Percentiles rank a stretch among this genome's conserved stretches.
phyloP scores from a whole-genome alignment of 2,113 vertebrate genomes.

The Marmota monax region DNA sequence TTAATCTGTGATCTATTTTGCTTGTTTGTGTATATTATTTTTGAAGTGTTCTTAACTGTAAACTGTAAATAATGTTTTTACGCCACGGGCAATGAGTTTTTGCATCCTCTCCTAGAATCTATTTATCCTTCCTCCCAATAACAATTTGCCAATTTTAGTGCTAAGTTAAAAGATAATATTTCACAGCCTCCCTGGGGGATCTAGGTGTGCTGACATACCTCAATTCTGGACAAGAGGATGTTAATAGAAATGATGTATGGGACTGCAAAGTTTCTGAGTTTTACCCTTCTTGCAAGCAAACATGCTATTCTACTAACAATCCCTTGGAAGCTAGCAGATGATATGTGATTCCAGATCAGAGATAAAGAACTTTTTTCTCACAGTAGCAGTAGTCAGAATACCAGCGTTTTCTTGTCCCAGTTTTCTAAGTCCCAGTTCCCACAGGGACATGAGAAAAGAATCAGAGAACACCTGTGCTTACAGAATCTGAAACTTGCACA shows the following conservation, averaged over 20 bases:
- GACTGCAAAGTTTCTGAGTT: not conserved
- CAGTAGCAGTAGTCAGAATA: not conserved
- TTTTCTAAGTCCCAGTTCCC: not conserved
- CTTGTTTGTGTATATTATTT: not conserved
- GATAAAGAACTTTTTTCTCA: not conserved
- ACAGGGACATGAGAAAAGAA: not conserved
- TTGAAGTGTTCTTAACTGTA: not conserved
- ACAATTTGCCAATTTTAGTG: not conserved
- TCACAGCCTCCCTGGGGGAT: not conserved
- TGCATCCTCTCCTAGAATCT: not conserved
- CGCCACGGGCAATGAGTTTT: not conserved
- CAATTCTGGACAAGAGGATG: not conserved
- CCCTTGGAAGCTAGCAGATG: not conserved
- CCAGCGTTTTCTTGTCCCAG: not conserved
- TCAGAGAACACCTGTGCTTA: not conserved
- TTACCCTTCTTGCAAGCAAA: not conserved
- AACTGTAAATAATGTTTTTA: not conserved
- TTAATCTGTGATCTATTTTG: not conserved
- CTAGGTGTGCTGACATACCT: not conserved
- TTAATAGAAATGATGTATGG: not conserved
- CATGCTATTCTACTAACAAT: not conserved
- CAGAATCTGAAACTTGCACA: not conserved
- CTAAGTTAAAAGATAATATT: not conserved
- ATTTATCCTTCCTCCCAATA: not conserved
- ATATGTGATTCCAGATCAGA: not conserved